These are phyloP conservation scores for Scelioninae gen. 2 DNA, from an alignment of 2,888 invertebrate species.

Conservation along the genomic window DNA sequence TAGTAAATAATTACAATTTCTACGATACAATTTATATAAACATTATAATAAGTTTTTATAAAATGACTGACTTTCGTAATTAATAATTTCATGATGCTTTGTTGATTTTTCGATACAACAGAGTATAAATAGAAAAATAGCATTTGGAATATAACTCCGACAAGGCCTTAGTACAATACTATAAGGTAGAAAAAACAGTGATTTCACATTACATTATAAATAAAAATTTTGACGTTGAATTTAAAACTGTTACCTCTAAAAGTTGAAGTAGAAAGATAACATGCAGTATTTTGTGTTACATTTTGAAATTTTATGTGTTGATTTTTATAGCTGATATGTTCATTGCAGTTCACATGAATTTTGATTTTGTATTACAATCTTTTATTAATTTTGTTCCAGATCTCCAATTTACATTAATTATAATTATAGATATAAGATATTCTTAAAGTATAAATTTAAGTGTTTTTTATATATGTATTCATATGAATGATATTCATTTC, in stretches of 20 bases:
- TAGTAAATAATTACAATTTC: neutral
- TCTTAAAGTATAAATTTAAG: constrained; percentile 14
- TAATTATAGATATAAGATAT: constrained; percentile 67
- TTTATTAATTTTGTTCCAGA: constrained; percentile 27
- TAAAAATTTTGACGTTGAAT: constrained; percentile 24
- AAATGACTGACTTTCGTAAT: neutral
- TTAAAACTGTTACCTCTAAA: constrained; percentile 9
- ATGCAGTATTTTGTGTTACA: constrained; percentile 70
- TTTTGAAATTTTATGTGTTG: constrained; percentile 64
- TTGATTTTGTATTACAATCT: constrained; percentile 12
- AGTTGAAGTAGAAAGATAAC: constrained; percentile 64
- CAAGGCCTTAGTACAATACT: constrained; percentile 63
- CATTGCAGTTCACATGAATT: constrained; percentile 24
- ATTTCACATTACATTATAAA: constrained; percentile 60
- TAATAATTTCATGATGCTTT: neutral
- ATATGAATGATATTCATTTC: no score
- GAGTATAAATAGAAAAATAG: neutral
- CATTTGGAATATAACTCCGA: constrained; percentile 37
- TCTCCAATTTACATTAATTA: constrained; percentile 66
- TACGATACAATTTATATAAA: neutral
- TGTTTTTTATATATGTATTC: neutral
- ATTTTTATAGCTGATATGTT: constrained; percentile 14
- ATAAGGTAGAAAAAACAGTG: constrained; percentile 55
- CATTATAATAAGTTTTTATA: neutral
- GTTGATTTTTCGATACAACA: neutral